Percentiles rank a stretch among this genome's conserved stretches.
Conservation (phyloP, 2,113 vertebrate genomes). For the Dicaeum eximium region DNA sequence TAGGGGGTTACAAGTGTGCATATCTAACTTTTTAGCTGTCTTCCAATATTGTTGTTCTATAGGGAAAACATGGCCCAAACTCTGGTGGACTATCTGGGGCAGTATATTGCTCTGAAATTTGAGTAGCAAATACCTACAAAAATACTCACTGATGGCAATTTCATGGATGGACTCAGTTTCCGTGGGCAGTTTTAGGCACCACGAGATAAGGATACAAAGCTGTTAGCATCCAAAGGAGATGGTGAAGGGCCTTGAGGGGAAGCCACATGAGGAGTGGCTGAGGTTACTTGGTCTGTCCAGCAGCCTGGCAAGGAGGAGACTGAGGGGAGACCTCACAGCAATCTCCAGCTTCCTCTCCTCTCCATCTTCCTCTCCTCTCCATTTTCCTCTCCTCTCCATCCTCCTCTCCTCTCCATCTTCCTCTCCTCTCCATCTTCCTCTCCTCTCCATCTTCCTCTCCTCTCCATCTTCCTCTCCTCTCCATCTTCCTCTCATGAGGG, state of each 20-base stretch:
- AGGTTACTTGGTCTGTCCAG: not conserved
- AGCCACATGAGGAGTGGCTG: not conserved
- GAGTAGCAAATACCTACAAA: not conserved
- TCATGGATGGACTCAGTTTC: not conserved
- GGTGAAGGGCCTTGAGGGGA: not conserved
- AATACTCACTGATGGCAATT: not conserved
- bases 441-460: no score
- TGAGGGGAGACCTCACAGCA: not conserved
- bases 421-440: no score
- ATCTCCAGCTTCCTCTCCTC: not conserved
- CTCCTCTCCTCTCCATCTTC: not conserved
- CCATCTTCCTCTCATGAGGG: not conserved
- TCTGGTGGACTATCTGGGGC: accelerated
- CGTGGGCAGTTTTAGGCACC: not conserved
- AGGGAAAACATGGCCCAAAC: not conserved
- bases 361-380: no score
- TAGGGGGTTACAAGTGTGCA: no score
- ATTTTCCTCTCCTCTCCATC: no score
- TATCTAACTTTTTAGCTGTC: not conserved
- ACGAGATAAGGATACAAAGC: not conserved
- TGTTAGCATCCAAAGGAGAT: not conserved
- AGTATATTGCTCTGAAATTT: not conserved
- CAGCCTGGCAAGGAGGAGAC: not conserved
- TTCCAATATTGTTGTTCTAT: not conserved
- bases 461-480: no score